A percentile compares a stretch with the other conserved stretches of the same genome.
phyloP scores from a whole-genome alignment of 2,888 invertebrate species.

The Polymixis flavicincta region DNA sequence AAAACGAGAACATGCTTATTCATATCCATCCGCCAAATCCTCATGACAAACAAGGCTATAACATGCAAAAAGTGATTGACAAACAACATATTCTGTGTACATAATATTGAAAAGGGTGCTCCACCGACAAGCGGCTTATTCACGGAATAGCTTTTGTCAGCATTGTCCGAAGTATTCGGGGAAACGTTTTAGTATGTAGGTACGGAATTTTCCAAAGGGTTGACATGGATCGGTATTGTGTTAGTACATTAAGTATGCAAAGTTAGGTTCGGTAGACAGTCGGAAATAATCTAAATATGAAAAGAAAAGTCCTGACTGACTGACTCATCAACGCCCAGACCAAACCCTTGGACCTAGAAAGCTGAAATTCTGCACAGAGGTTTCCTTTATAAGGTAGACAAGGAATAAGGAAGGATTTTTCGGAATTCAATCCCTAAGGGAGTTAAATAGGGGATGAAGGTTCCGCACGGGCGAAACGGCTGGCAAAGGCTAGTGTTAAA shows the following conservation, averaged over 20 bases:
- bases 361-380: no score
- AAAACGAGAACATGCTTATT: conserved; percentile 22
- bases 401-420: no score
- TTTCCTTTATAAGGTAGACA: no score
- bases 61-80: conserved; percentile 26
- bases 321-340: no score
- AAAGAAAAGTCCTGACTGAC: no score
- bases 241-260: conserved; percentile 23
- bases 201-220: conserved; percentile 3
- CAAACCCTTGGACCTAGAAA: no score
- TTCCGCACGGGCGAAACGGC: no score
- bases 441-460: no score
- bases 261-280: not conserved
- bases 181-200: conserved; percentile 36
- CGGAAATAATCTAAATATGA: not conserved
- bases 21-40: conserved; percentile 8
- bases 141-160: conserved; percentile 37
- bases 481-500: no score
- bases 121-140: conserved; percentile 28
- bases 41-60: not conserved
- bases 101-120: conserved; percentile 44
- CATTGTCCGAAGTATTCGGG: conserved; percentile 24
- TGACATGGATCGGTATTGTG: conserved; percentile 37
- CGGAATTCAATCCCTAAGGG: no score
- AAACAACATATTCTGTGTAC: conserved; percentile 33